A percentile compares a stretch with the other conserved stretches of the same genome.
These are phyloP conservation scores for Helicorthomorpha holstii DNA, from an alignment of 1,140 invertebrate genomes.

Conservation along the genomic window DNA sequence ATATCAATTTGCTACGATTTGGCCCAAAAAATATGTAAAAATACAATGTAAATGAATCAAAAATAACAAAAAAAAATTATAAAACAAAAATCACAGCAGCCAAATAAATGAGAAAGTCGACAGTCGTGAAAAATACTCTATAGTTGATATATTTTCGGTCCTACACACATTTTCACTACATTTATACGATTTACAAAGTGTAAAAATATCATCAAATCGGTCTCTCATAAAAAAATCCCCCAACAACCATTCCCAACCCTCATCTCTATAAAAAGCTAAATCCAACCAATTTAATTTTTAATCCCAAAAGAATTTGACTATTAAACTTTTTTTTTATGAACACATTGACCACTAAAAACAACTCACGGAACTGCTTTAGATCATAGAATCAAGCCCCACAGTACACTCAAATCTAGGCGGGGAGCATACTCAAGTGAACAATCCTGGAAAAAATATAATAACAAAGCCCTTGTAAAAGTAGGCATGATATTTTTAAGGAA, in stretches of 20 bases:
- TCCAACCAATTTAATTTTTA: too few relatives aligned
- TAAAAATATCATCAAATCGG: not conserved
- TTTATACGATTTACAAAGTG: not conserved
- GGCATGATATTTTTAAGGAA: not conserved
- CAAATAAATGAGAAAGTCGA: not conserved
- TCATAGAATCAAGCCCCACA: not conserved
- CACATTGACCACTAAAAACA: not conserved
- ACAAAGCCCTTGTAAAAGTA: constrained; percentile 1
- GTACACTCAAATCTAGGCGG: not conserved
- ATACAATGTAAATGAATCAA: too few relatives aligned
- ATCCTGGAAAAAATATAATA: not conserved
- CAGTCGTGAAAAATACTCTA: too few relatives aligned
- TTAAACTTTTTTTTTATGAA: not conserved
- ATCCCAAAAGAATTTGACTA: not conserved
- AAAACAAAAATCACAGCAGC: not conserved
- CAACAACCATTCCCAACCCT: not conserved
- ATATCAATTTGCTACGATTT: too few relatives aligned
- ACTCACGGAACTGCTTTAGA: constrained; percentile 3
- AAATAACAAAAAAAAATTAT: too few relatives aligned
- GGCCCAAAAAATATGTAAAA: too few relatives aligned
- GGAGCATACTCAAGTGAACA: not conserved
- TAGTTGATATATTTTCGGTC: too few relatives aligned
- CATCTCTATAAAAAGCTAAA: too few relatives aligned
- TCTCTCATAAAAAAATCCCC: not conserved
- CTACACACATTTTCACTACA: too few relatives aligned